Percentiles rank a stretch among this genome's conserved stretches.
Evolutionary conservation across 2,797 vertebrate genomes (phyloP).

Genomic region (Myotis myotis): DNA sequence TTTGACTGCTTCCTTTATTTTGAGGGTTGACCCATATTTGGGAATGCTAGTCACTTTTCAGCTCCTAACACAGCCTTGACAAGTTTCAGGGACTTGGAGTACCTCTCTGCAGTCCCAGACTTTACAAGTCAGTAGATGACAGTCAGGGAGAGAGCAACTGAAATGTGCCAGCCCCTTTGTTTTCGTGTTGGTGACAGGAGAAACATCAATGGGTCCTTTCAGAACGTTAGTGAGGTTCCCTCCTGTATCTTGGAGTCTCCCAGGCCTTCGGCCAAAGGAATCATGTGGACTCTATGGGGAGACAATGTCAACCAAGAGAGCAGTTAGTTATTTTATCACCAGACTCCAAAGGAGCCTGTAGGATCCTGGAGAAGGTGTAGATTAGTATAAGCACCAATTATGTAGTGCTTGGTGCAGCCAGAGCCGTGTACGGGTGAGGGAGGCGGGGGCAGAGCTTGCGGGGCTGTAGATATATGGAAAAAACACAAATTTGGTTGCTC

Average conservation of each 20-base stretch:
- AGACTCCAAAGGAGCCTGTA: neutral
- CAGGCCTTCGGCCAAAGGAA: neutral
- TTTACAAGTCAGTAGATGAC: neutral
- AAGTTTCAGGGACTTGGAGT: neutral
- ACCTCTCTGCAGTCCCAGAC: neutral
- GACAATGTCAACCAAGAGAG: neutral
- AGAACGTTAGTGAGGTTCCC: neutral
- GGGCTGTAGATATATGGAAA: neutral
- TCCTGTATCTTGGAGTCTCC: neutral
- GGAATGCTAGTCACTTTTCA: neutral
- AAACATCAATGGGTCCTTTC: neutral
- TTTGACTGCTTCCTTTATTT: neutral
- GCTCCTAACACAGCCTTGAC: neutral
- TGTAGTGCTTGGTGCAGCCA: rapidly evolving
- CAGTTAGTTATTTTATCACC: neutral
- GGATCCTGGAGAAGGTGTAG: neutral
- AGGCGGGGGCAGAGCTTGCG: neutral
- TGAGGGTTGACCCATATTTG: neutral
- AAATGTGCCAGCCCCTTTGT: neutral
- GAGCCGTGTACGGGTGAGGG: neutral
- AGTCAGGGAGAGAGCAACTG: neutral
- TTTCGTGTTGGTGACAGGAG: neutral
- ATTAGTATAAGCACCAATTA: neutral
- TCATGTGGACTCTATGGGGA: neutral
- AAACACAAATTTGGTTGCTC: neutral